These are phyloP conservation scores for Eospalax fontanierii DNA, from an alignment of 2,797 vertebrate genomes.

Conservation along the genomic window DNA sequence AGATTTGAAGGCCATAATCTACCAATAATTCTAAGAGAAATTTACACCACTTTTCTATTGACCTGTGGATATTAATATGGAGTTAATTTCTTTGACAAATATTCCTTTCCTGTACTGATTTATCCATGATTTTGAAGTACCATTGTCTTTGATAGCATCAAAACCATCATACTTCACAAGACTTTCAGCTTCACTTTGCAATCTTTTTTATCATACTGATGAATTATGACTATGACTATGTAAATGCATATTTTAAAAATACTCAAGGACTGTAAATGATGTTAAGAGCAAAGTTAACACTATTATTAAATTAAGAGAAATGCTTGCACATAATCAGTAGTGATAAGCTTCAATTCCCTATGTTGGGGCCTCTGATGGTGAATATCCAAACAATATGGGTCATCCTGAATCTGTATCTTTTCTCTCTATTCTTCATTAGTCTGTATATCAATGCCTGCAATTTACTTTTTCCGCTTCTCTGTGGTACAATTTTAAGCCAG, in stretches of 20 bases:
- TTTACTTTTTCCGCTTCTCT: background rate
- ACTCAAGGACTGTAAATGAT: background rate
- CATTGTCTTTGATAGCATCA: background rate
- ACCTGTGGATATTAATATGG: background rate
- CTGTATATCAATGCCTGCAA: background rate
- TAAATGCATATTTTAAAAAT: background rate
- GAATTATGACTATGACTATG: background rate
- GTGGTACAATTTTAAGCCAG: background rate
- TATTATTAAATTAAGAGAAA: constrained; percentile 12
- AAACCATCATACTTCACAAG: background rate
- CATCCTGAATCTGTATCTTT: background rate
- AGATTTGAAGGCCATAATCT: background rate
- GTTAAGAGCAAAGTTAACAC: background rate
- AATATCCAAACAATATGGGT: constrained; percentile 5
- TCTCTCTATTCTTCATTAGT: background rate
- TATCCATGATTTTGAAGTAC: background rate
- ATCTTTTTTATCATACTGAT: background rate
- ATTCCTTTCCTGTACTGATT: background rate
- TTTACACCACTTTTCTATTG: background rate
- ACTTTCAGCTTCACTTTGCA: constrained; percentile 20
- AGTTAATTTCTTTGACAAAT: background rate
- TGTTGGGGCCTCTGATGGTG: background rate
- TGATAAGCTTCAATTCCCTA: background rate
- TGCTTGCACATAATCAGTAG: background rate
- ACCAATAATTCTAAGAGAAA: background rate